Conservation (phyloP, 2,888 invertebrate species). For the Antheraea assamensis region DNA sequence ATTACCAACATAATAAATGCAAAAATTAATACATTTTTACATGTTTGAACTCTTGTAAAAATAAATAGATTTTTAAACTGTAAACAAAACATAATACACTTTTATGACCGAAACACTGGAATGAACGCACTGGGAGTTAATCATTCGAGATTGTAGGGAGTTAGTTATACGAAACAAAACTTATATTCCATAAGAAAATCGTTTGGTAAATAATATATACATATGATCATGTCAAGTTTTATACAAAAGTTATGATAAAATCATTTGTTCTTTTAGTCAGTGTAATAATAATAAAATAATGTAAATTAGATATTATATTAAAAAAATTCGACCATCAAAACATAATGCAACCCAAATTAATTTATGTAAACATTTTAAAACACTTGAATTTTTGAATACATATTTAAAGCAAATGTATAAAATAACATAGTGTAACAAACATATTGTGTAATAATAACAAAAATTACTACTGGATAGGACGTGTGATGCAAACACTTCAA, state of each 20-base stretch:
- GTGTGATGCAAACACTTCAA: slow-evolving; percentile 4
- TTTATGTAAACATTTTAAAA: background rate
- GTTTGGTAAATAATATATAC: background rate
- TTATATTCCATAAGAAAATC: background rate
- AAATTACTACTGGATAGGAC: background rate
- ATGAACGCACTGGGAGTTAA: background rate
- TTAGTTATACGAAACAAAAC: background rate
- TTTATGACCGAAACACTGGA: background rate
- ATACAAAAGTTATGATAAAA: background rate
- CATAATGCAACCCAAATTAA: background rate
- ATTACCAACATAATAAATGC: background rate
- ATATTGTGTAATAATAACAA: background rate
- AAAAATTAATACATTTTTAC: background rate
- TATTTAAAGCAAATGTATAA: background rate
- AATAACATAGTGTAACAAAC: background rate
- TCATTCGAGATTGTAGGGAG: background rate
- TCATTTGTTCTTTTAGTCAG: background rate
- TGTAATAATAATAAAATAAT: background rate
- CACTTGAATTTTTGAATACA: background rate
- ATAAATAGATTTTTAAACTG: too few relatives aligned
- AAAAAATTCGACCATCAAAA: background rate
- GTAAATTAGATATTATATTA: background rate
- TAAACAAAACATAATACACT: background rate
- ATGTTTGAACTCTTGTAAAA: background rate
- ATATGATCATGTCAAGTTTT: background rate